Evolutionary conservation across 2,113 vertebrate genomes (phyloP).

Genomic region (Brachypodius melanocephalos): DNA sequence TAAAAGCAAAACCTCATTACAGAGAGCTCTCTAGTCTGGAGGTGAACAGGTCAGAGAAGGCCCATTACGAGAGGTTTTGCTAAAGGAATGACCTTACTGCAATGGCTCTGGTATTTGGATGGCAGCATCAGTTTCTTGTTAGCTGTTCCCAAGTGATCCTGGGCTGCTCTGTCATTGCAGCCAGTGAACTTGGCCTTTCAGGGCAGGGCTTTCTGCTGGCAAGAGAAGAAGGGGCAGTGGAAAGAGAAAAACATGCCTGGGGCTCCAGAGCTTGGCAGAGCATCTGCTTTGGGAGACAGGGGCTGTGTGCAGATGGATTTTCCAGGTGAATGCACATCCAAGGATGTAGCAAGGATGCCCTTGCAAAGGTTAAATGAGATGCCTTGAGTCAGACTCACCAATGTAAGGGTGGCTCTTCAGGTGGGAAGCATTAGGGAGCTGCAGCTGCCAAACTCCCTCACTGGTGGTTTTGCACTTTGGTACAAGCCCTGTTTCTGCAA

Average conservation of each 20-base stretch:
- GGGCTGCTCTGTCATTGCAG: not conserved
- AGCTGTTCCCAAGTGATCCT: not conserved
- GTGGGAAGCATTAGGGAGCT: accelerated
- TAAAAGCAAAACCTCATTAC: not conserved
- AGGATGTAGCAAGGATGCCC: not conserved
- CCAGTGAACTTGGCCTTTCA: not conserved
- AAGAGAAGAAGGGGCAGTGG: not conserved
- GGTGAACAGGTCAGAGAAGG: not conserved
- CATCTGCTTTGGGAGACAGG: not conserved
- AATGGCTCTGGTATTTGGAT: not conserved
- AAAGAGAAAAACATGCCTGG: not conserved
- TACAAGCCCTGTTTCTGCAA: not conserved
- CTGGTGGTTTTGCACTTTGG: not conserved
- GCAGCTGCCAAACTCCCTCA: not conserved
- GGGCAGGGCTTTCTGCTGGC: not conserved
- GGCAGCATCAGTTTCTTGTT: not conserved
- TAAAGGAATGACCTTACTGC: not conserved
- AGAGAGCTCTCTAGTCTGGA: not conserved
- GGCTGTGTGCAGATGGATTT: not conserved
- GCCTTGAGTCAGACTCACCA: not conserved
- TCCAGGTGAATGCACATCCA: not conserved
- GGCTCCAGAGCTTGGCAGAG: not conserved
- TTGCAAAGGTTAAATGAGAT: not conserved
- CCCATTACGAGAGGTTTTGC: not conserved
- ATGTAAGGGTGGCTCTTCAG: not conserved